phyloP scores from a whole-genome alignment of 2,888 invertebrate species.

The Callimorpha dominula region DNA sequence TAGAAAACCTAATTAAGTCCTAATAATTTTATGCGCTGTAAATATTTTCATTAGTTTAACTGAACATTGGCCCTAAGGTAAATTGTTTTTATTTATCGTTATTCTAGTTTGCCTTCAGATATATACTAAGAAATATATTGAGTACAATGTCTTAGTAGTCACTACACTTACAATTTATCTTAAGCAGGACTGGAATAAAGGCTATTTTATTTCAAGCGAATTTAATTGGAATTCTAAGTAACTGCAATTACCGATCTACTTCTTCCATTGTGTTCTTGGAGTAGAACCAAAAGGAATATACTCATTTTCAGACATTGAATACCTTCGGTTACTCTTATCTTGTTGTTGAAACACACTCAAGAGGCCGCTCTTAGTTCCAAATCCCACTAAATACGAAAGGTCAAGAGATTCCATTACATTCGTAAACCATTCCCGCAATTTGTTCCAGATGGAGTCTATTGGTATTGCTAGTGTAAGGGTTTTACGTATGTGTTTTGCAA shows the following conservation, averaged over 20 bases:
- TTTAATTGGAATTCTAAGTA: slow-evolving; percentile 22
- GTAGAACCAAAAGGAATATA: slow-evolving; percentile 3
- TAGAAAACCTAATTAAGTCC: no score
- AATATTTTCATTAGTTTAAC: no score
- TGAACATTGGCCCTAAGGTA: not conserved
- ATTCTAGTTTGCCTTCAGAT: not conserved
- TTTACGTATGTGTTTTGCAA: not conserved
- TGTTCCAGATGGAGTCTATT: slow-evolving; percentile 35
- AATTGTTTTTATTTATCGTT: not conserved
- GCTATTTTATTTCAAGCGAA: slow-evolving; percentile 19
- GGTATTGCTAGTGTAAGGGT: slow-evolving; percentile 10
- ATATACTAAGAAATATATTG: not conserved
- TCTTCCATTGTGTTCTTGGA: not conserved
- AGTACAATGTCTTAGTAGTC: no score
- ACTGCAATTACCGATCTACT: slow-evolving; percentile 7
- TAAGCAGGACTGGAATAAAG: slow-evolving; percentile 18
- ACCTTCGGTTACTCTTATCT: slow-evolving; percentile 24
- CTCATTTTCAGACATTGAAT: slow-evolving; percentile 14
- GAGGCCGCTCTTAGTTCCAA: slow-evolving; percentile 31
- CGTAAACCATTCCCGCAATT: slow-evolving; percentile 49
- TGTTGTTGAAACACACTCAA: slow-evolving; percentile 36
- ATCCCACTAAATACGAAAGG: slow-evolving; percentile 43
- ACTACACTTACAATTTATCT: slow-evolving; percentile 8
- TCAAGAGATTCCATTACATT: slow-evolving; percentile 49
- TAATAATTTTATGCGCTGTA: no score